These are phyloP conservation scores for Struthio camelus DNA, from an alignment of 2,113 vertebrate genomes.

Conservation along the genomic window DNA sequence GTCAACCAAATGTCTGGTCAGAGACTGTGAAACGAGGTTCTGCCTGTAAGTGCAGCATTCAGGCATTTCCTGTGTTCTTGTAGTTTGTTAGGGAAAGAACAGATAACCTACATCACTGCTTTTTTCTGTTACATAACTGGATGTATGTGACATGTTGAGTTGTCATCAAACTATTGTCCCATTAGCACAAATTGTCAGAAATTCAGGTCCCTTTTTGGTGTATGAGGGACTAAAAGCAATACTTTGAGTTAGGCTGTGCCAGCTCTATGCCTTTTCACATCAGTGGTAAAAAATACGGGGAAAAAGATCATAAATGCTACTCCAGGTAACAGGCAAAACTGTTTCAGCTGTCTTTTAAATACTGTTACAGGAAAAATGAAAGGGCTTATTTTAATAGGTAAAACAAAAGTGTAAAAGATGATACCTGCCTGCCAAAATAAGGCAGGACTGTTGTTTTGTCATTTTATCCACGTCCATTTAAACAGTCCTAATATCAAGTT, in stretches of 20 bases:
- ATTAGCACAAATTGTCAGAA: not conserved
- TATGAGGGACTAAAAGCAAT: not conserved
- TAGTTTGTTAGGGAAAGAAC: not conserved
- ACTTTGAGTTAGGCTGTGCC: not conserved
- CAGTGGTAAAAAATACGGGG: not conserved
- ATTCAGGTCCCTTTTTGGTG: not conserved
- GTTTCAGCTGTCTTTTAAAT: not conserved
- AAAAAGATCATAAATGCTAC: not conserved
- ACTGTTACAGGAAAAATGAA: not conserved
- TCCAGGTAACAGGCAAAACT: not conserved
- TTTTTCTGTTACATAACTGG: fast-evolving
- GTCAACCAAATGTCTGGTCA: not conserved
- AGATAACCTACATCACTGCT: not conserved
- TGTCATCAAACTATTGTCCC: not conserved
- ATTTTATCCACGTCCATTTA: not conserved
- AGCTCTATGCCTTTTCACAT: not conserved
- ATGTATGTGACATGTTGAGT: not conserved
- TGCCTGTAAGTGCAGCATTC: fast-evolving
- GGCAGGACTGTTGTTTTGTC: not conserved
- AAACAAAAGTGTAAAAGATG: not conserved
- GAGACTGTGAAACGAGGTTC: not conserved
- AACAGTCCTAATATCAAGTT: not conserved
- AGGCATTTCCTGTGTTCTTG: fast-evolving
- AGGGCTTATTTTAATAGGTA: not conserved
- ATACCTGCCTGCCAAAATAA: not conserved